phyloP scores from a whole-genome alignment of 2,113 vertebrate species.

The Serilophus lunatus region DNA sequence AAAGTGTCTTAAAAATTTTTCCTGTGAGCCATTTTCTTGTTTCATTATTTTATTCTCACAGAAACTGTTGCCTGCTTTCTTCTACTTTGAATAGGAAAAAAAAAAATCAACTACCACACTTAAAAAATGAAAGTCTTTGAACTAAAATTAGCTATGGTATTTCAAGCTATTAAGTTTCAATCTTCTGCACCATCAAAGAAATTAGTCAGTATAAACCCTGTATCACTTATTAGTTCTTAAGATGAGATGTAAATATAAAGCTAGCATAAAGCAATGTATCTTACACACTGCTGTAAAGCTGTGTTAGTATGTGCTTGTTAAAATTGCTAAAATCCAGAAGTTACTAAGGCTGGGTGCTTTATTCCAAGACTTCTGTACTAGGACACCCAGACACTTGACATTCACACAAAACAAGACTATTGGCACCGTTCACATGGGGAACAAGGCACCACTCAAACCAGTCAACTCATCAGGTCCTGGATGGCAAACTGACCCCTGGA shows the following conservation, averaged over 20 bases:
- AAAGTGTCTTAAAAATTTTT: conserved; percentile 14
- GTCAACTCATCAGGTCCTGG: no score
- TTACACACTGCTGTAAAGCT: background rate
- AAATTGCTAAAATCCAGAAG: no score
- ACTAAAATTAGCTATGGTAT: conserved; percentile 15
- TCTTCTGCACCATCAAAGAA: background rate
- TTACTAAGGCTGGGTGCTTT: no score
- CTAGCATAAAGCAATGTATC: background rate
- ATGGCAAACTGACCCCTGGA: no score
- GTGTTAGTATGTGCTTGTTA: background rate
- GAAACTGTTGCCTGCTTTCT: conserved; percentile 6
- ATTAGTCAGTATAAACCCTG: background rate
- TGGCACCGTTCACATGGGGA: no score
- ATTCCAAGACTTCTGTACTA: no score
- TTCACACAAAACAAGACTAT: no score
- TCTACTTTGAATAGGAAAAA: conserved; percentile 17
- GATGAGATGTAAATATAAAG: background rate
- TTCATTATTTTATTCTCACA: conserved; percentile 31
- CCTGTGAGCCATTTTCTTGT: background rate
- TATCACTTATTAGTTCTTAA: background rate
- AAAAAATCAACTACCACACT: background rate
- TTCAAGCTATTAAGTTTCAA: background rate
- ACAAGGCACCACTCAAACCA: no score
- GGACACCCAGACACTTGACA: no score
- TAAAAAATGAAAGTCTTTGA: background rate